phyloP scores from a whole-genome alignment of 2,797 vertebrate genomes.

The Phrynocephalus forsythii region DNA sequence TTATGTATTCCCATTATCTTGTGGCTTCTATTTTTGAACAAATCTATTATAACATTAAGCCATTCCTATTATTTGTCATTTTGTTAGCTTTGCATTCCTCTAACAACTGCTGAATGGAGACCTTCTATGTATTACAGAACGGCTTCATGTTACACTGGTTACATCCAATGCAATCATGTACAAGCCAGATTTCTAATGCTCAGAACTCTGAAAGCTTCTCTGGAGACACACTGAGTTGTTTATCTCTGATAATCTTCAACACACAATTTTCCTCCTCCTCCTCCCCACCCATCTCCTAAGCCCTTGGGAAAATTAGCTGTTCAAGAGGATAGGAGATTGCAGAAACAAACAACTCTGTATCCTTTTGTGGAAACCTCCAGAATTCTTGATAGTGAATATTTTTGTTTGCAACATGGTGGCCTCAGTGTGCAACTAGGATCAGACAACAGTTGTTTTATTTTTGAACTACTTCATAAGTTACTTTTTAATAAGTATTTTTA shows the following conservation, averaged over 20 bases:
- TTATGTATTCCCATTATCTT: neutral
- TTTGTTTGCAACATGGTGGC: neutral
- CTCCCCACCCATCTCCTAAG: too few species aligned
- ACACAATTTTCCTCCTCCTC: neutral
- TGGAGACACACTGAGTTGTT: constrained; percentile 2
- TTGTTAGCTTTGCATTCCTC: neutral
- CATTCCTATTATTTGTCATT: neutral
- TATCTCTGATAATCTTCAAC: neutral
- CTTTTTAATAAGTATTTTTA: too few species aligned
- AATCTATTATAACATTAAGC: neutral
- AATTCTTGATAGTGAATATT: neutral
- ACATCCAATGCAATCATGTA: neutral
- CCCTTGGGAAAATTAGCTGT: constrained; percentile 5
- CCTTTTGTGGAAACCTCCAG: neutral
- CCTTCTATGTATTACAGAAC: neutral
- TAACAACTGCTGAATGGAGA: neutral
- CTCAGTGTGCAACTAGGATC: too few species aligned
- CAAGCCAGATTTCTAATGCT: neutral
- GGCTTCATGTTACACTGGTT: neutral
- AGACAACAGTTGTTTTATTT: too few species aligned
- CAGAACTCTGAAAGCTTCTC: constrained; percentile 5
- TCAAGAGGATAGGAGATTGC: neutral
- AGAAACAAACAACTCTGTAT: neutral
- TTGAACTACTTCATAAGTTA: too few species aligned
- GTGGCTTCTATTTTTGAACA: neutral